Evolutionary conservation across 2,797 vertebrate genomes (phyloP).

Genomic region (Cercopithecus mitis): DNA sequence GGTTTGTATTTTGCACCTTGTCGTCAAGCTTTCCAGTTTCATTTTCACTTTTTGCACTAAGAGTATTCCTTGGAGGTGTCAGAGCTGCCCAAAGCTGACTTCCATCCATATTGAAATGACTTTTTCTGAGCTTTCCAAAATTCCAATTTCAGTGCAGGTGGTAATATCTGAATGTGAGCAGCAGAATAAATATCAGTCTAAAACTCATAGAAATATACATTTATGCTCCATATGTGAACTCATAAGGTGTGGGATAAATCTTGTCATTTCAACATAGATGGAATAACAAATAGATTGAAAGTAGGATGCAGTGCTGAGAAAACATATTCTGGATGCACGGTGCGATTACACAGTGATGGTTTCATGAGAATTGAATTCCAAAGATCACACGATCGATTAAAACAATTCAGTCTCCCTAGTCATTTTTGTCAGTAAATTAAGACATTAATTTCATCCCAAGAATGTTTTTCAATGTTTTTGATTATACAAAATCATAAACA

Average conservation of each 20-base stretch:
- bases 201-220: constrained; percentile 50
- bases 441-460: not conserved
- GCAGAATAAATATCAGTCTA: constrained; percentile 47
- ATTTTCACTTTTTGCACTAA: constrained; percentile 79
- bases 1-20: constrained; percentile 75
- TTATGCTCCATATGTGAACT: constrained; percentile 54
- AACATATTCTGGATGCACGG: not conserved
- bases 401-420: not conserved
- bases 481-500: not conserved
- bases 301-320: not conserved
- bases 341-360: not conserved
- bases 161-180: not conserved
- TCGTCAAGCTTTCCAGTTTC: constrained; percentile 73
- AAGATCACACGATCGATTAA: not conserved
- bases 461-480: not conserved
- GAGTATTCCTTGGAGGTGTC: constrained; percentile 50
- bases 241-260: constrained; percentile 19
- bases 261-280: constrained; percentile 49
- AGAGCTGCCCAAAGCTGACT: constrained; percentile 4
- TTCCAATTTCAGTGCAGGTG: not conserved
- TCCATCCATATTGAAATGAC: constrained; percentile 49
- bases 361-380: constrained; percentile 1
- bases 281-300: constrained; percentile 46
- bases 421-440: not conserved
- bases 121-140: constrained; percentile 8